Evolutionary conservation across 2,797 vertebrate genomes (phyloP), one percentile per base, ranked within the genome.

Genomic region (Enteromius thamalakanensis): DNA sequence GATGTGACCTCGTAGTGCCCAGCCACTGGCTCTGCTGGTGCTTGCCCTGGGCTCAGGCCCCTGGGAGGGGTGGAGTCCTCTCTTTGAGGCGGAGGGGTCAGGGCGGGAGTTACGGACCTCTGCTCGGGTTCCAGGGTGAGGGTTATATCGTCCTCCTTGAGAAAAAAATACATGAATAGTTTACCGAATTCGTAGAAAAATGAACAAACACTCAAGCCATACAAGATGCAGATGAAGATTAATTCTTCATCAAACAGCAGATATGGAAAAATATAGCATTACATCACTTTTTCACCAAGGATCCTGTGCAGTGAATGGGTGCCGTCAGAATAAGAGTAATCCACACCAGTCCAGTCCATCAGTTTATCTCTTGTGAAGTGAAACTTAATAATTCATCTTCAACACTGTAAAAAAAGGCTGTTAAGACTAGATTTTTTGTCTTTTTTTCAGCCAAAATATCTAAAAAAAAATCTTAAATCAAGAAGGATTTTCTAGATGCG

Each of bases 121-220:
- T 92, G 95, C 93, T 96, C 97, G 60, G 97, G 93, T 91, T 98
- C 96, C 90, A 96, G 87, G 83, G 95, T 97, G 83, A 97, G 91
- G 2, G 94, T 97, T 62, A 97, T 95, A 70, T 97, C 97, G 85
- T 98, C 97, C 29, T 93, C 90, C 94, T 95, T 91, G 26, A 74
- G 82, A 45, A 69, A 76, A 40, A 62, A 64, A 64, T 6, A 29
- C 26, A 17, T 6, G 14, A 62, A 62, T 62, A 17, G 14, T 64
- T 64, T 15, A 17, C 2, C 0, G 12, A 62, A 29, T 62, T 2
- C 29, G 12, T 6, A 15, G 23, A 62, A 64, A 62, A 6, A 60
- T 15, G 0, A 3, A 29, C 60, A 62, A 32, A 64, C 2, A 6
- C 26, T 64, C 2, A 0, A 6, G 14, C 60, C 6, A 29, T 29